Conservation (phyloP, 2,113 vertebrate species). For the Probosciger aterrimus region DNA sequence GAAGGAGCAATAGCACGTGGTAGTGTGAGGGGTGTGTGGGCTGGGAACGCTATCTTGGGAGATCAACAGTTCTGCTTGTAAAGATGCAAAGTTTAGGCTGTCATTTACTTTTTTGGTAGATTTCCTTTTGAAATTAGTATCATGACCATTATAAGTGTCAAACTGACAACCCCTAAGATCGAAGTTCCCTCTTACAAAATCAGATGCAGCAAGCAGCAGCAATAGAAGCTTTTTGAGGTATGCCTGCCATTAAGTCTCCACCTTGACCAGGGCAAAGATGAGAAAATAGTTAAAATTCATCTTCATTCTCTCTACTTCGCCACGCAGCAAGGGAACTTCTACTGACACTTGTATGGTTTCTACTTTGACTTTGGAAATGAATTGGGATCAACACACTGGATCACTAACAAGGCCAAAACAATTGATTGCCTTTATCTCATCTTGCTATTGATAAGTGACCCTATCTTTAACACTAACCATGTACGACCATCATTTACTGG, state of each 20-base stretch:
- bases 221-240: not conserved
- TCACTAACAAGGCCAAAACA: not conserved
- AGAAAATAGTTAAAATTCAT: not conserved
- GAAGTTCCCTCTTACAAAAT: slow-evolving; percentile 6
- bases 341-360: not conserved
- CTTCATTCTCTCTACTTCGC: not conserved
- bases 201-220: not conserved
- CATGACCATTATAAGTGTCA: slow-evolving; percentile 8
- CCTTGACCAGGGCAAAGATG: not conserved
- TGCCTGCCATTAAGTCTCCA: not conserved
- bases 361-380: not conserved
- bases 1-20: not conserved
- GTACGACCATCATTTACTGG: not conserved
- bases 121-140: slow-evolving; percentile 37
- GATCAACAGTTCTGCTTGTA: slow-evolving; percentile 31
- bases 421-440: not conserved
- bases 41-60: slow-evolving; percentile 34
- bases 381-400: not conserved
- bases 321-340: not conserved
- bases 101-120: slow-evolving; percentile 9
- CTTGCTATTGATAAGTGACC: not conserved
- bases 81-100: slow-evolving; percentile 30
- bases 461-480: not conserved
- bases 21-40: slow-evolving; percentile 19
- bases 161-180: slow-evolving; percentile 13